Base-by-base conservation (phyloP, 2,888 invertebrate species). In the Meganola albula region DNA sequence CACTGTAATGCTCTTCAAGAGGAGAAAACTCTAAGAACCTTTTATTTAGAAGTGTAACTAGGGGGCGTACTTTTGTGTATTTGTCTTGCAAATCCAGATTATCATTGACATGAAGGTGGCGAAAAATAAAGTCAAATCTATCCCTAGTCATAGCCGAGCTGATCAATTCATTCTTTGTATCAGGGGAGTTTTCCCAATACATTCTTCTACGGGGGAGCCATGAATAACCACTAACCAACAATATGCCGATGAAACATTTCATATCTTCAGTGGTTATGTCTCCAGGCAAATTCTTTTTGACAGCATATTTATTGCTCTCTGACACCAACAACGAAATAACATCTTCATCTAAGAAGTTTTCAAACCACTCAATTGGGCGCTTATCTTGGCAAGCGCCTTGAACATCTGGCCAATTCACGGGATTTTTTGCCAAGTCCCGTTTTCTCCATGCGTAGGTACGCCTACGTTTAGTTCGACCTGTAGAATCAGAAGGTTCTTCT, bases 41-140 rank as follows among this genome's bases (percentile, higher is more conserved):
- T 40, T 39, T 38, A 46, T 49, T 47, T 29, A 47, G 34, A 12
- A 36, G 14, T 20, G 27, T 28, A 34, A 50, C 31, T 31, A 54
- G 37, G 20, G 53, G 51, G 32, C 49, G 45, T 40, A 51, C 38
- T 52, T 55, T 52, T 38, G 50, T 40, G 34, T n/a, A n/a, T n/a
- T 40, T 55, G 50, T 55, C 54, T 41, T 42, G 38, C 38, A 41
- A 34, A 41, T 47, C 40, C 36, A 42, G 34, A 44, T 48, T 45
- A 46, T 46, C 39, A 41, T 44, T 46, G 44, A 45, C 49, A 52
- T 47, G 48, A 46, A 49, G 47, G 41, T 53, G 40, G 38, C 45
- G 41, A 48, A 53, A 45, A 42, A 53, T 53, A 44, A 45, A 45
- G 38, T 50, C 48, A 40, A 50, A 50, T 44, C 50, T 43, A 45